These are phyloP conservation scores for Zosterops pallidus DNA, from an alignment of 2,113 vertebrate genomes.

Conservation along the genomic window DNA sequence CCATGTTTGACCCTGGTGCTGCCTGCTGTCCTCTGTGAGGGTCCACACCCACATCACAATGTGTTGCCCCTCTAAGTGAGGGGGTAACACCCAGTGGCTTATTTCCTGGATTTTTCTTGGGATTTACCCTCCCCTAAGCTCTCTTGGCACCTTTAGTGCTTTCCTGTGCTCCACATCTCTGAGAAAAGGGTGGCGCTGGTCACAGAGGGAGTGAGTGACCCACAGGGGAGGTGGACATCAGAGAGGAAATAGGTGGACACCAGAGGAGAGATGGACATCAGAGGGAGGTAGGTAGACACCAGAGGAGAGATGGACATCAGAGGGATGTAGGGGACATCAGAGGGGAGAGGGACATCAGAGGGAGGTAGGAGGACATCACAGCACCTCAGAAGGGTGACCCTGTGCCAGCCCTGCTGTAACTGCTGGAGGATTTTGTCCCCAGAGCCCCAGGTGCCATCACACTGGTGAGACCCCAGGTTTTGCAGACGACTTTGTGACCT, in stretches of 20 bases:
- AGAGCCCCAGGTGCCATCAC: accelerated
- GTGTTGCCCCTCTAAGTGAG: too few relatives aligned
- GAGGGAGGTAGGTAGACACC: neutral
- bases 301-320: neutral
- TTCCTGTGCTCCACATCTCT: neutral
- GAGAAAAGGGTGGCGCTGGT: neutral
- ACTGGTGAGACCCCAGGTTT: neutral
- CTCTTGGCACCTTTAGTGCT: neutral
- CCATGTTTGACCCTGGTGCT: too few relatives aligned
- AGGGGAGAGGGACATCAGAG: neutral
- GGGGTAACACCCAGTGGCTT: too few relatives aligned
- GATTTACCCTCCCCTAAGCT: neutral
- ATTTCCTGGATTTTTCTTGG: neutral
- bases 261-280: neutral
- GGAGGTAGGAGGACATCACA: neutral
- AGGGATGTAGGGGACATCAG: too few relatives aligned
- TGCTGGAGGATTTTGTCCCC: neutral
- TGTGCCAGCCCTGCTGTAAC: neutral
- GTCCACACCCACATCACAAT: too few relatives aligned
- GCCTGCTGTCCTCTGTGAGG: too few relatives aligned
- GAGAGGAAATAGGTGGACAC: neutral
- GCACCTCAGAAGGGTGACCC: neutral
- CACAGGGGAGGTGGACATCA: neutral
- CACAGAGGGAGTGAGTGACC: neutral
- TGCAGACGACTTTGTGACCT: neutral